phyloP scores from a whole-genome alignment of 2,797 vertebrate species.

The Myoxocephalus aenaeus region DNA sequence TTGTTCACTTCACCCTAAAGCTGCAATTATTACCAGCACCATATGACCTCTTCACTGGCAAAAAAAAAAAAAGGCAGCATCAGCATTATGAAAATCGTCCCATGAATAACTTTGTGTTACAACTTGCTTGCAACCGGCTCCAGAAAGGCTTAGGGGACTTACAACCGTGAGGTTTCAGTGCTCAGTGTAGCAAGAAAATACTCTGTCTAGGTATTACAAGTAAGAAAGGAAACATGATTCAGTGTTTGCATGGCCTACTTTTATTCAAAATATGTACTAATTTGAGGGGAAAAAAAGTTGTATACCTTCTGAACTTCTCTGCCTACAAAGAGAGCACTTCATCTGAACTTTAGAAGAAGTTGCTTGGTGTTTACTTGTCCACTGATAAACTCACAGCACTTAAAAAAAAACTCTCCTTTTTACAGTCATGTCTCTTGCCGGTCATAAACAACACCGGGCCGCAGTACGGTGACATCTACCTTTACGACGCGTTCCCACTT shows the following conservation, averaged over 20 bases:
- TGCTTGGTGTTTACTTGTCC: not conserved
- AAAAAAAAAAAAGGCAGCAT: not conserved
- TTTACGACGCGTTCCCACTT: conserved; percentile 10
- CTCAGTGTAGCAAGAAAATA: not conserved
- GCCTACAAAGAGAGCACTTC: not conserved
- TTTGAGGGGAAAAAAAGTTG: not conserved
- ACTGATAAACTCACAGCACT: not conserved
- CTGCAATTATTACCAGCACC: not conserved
- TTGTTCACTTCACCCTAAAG: not conserved
- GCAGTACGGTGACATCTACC: conserved; percentile 11
- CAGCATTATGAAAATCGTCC: not conserved
- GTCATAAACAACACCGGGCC: conserved; percentile 22
- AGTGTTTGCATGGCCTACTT: not conserved
- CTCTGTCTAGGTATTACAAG: not conserved
- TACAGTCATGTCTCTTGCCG: not conserved
- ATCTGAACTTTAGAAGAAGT: not conserved
- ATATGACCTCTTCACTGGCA: not conserved
- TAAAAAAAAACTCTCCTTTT: conserved; percentile 5
- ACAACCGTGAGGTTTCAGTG: no score
- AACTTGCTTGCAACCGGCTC: not conserved
- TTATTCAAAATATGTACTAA: not conserved
- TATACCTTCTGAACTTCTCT: not conserved
- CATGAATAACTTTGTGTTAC: not conserved
- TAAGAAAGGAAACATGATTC: not conserved
- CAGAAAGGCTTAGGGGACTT: not conserved